Evolutionary conservation across 2,797 vertebrate species (phyloP), one percentile per base, ranked within the genome.

Genomic region (Furcifer pardalis): DNA sequence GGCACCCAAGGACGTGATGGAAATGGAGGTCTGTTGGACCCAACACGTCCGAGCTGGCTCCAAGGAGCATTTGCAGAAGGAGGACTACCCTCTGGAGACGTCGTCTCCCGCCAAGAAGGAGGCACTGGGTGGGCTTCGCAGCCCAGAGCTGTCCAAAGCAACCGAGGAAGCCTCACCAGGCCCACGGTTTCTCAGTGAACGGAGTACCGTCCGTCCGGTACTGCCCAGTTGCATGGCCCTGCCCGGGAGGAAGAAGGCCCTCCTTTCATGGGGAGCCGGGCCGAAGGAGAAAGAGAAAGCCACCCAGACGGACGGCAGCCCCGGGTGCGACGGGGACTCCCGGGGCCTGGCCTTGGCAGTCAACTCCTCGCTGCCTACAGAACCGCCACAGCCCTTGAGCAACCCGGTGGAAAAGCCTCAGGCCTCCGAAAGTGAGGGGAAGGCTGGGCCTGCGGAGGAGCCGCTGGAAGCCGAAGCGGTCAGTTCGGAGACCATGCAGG

Each of bases 401-500:
- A 27, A 42, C 72, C 32, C 46, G 6, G 1, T 13, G 7, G 78
- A 63, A 7, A 80, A 35, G 77, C 23, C 56, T 1, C 72, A 42
- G 0, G 23, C 5, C 25, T 15, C 27, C 0, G 79, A 65, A 15
- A 68, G 56, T 10, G 73, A 82, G 0, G 5, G 30, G 5, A 82
- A 77, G 52, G 42, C 27, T 0, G 84, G 42, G 32, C 52, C 1
- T 0, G 77, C 71, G 35, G 10, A 30, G 0, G 79, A 25, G n/a
- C 85, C 19, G 0, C 40, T 65, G 21, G 82, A 65, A 40, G 66
- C 79, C 1, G 86, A 87, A 1, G 91, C 62, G 9, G 42, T 82
- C 6, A 82, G 79, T 19, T 63, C 71, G 30, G 86, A 60, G 82
- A 62, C 0, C 63, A 83, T 44, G 87, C 87, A 74, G 82, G 88